phyloP scores from a whole-genome alignment of 2,888 invertebrate species.

The Zootermopsis nevadensis region DNA sequence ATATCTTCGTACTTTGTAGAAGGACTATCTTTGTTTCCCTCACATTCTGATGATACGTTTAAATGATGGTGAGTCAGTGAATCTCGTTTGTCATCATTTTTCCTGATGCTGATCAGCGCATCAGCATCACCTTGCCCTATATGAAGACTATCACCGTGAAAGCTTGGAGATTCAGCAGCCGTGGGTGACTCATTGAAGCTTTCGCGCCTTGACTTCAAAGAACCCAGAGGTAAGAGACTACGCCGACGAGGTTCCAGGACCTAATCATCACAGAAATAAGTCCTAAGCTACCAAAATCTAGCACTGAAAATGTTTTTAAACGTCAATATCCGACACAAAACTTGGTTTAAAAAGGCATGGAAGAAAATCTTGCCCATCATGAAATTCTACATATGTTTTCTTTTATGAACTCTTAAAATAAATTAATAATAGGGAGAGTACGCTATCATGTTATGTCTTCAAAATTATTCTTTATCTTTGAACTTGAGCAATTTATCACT shows the following conservation, averaged over 20 bases:
- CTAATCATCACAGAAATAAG: not conserved
- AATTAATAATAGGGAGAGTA: too few species aligned
- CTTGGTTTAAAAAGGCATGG: too few species aligned
- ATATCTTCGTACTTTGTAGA: conserved; percentile 45
- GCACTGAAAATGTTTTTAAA: too few species aligned
- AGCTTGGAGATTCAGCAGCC: conserved; percentile 49
- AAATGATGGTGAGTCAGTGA: conserved; percentile 14
- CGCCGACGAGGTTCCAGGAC: conserved; percentile 54
- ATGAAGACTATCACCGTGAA: conserved; percentile 40
- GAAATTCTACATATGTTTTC: too few species aligned
- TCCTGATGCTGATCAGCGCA: conserved; percentile 45
- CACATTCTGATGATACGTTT: not conserved
- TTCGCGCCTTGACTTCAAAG: conserved; percentile 54
- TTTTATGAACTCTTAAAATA: too few species aligned
- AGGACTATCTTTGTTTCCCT: conserved; percentile 35
- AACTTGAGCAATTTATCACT: too few species aligned
- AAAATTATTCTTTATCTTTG: too few species aligned
- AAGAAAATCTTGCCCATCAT: too few species aligned
- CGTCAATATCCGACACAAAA: too few species aligned
- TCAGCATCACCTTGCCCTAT: conserved; percentile 44
- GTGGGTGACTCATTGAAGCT: conserved; percentile 52
- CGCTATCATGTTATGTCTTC: too few species aligned
- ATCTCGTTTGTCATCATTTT: conserved; percentile 41
- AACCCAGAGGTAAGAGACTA: conserved; percentile 55
- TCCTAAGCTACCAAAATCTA: too few species aligned